These are phyloP conservation scores for Recurvirostra avosetta DNA, from an alignment of 2,113 vertebrate species.

Conservation along the genomic window DNA sequence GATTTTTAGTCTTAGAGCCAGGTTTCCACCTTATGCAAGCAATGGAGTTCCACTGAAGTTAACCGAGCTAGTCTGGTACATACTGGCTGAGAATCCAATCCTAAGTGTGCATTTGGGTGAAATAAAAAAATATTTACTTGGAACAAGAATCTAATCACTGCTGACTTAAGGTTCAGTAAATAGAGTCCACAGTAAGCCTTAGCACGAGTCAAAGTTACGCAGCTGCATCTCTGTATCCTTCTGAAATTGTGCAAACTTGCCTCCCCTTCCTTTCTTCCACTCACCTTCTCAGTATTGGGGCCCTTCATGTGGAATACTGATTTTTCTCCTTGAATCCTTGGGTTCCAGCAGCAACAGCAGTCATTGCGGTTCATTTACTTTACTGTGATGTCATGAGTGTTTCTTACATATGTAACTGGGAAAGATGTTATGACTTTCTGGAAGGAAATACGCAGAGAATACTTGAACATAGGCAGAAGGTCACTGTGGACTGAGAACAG, in stretches of 20 bases:
- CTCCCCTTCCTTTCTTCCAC: neutral
- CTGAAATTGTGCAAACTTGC: neutral
- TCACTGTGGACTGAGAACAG: neutral
- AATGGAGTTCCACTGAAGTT: neutral
- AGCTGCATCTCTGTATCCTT: neutral
- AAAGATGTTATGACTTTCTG: neutral
- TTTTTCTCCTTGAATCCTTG: neutral
- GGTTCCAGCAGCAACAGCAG: neutral
- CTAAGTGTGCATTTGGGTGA: neutral
- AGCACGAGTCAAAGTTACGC: neutral
- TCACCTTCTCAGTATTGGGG: neutral
- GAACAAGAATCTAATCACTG: neutral
- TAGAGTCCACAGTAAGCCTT: neutral
- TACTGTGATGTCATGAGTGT: neutral
- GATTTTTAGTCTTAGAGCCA: neutral
- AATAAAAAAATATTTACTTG: neutral
- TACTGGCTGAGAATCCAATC: neutral
- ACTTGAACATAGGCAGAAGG: neutral
- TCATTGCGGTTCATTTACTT: neutral
- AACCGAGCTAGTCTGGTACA: neutral
- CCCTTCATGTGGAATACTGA: neutral
- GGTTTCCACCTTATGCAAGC: neutral
- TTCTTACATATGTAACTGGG: neutral
- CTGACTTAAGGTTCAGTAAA: neutral
- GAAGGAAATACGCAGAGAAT: neutral